These are phyloP conservation scores for Ammodytes marinus DNA, from an alignment of 2,113 vertebrate species.

Conservation along the genomic window DNA sequence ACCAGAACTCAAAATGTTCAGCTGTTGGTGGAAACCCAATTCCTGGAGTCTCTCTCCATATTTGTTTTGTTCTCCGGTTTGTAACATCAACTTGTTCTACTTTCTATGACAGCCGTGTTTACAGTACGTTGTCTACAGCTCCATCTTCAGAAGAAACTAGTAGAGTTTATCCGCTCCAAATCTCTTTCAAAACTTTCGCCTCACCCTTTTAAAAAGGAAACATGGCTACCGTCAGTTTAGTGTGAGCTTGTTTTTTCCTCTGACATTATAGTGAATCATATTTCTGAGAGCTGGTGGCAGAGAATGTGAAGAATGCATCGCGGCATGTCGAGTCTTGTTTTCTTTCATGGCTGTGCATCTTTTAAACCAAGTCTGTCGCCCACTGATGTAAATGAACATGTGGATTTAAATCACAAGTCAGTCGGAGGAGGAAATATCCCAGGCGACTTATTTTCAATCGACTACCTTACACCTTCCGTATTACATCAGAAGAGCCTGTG, in stretches of 20 bases:
- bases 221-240: neutral
- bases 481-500: neutral
- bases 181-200: too few species aligned
- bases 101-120: too few species aligned
- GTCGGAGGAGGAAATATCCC: neutral
- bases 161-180: too few species aligned
- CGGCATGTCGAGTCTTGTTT: constrained; percentile 66
- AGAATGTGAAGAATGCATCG: constrained; percentile 71
- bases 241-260: constrained; percentile 1
- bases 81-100: too few species aligned
- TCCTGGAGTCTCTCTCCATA: too few species aligned
- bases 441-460: constrained; percentile 4
- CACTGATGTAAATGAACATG: constrained; percentile 16
- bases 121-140: too few species aligned
- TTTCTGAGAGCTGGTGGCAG: constrained; percentile 34
- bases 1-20: too few species aligned
- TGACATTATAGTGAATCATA: neutral
- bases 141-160: too few species aligned
- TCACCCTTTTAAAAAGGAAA: too few species aligned
- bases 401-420: neutral
- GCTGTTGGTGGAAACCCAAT: too few species aligned
- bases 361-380: constrained; percentile 26
- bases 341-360: constrained; percentile 44
- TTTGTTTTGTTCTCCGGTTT: too few species aligned
- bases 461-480: neutral